phyloP scores from a whole-genome alignment of 1,140 invertebrate species.

The Lethrus apterus region DNA sequence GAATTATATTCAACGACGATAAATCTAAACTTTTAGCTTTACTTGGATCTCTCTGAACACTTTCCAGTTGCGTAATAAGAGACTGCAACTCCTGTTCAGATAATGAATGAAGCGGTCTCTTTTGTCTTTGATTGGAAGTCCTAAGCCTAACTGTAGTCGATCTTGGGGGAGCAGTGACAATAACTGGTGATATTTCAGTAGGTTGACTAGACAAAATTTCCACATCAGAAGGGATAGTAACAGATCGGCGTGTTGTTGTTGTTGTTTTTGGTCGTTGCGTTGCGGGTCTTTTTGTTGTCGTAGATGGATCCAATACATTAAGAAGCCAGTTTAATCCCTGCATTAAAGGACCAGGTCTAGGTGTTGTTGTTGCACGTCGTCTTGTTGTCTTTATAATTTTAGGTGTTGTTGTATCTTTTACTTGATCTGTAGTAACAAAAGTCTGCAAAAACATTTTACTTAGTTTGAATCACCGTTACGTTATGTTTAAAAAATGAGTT shows the following conservation, averaged over 20 bases:
- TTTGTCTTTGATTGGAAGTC: conserved; percentile 10
- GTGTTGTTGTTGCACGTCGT: conserved; percentile 19
- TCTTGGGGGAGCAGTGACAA: conserved; percentile 23
- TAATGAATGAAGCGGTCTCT: conserved; percentile 9
- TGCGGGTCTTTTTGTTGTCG: conserved; percentile 23
- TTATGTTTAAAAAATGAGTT: no score
- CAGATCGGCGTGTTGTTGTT: conserved; percentile 8
- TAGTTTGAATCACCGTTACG: no score
- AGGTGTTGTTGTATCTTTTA: conserved; percentile 23
- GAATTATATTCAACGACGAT: conserved; percentile 28
- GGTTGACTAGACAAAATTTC: conserved; percentile 33
- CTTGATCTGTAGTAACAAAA: no score
- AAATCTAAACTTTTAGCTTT: conserved; percentile 32
- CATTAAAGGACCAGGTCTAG: conserved; percentile 29
- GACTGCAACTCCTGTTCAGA: conserved; percentile 19
- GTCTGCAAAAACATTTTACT: no score
- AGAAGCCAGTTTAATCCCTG: conserved; percentile 37
- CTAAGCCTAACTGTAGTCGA: not conserved
- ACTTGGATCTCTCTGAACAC: conserved; percentile 33
- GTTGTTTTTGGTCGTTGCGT: conserved; percentile 1
- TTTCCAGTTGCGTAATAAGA: conserved; percentile 34
- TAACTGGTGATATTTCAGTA: conserved; percentile 32
- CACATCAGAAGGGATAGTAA: conserved; percentile 26
- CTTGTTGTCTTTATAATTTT: conserved; percentile 20
- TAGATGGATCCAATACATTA: conserved; percentile 30